phyloP scores from a whole-genome alignment of 2,888 invertebrate species.

The Lasioglossum calceatum region DNA sequence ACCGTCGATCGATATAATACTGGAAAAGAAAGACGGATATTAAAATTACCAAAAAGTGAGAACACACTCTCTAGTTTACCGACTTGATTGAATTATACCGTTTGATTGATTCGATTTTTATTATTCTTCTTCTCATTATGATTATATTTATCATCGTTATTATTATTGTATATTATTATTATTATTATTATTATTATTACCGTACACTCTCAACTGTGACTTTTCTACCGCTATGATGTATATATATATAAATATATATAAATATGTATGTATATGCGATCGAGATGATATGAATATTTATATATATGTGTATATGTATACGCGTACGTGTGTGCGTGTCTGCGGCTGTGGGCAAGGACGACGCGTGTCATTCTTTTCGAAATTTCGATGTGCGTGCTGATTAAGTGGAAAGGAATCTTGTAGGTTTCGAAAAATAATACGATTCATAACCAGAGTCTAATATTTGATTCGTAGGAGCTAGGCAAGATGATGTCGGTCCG shows the following conservation, averaged over 20 bases:
- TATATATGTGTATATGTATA: neutral
- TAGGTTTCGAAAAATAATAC: neutral
- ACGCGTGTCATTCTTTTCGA: neutral
- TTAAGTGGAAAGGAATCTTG: neutral
- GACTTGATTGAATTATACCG: slow-evolving; percentile 56
- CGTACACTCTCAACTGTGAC: slow-evolving; percentile 15
- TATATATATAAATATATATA: slow-evolving; percentile 4
- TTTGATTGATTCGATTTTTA: slow-evolving; percentile 60
- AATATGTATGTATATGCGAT: neutral
- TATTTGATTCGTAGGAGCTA: neutral
- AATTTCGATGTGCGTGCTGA: neutral
- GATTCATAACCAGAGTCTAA: neutral
- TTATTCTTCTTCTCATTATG: slow-evolving; percentile 60
- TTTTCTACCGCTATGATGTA: slow-evolving; percentile 22
- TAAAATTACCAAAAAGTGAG: neutral
- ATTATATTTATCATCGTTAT: slow-evolving; percentile 60
- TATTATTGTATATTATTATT: slow-evolving; percentile 65
- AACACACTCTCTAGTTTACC: slow-evolving; percentile 49
- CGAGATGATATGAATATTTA: neutral
- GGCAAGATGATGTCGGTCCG: neutral
- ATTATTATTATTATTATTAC: slow-evolving; percentile 43
- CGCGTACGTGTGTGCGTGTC: neutral
- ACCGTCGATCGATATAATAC: neutral
- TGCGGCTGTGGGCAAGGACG: neutral
- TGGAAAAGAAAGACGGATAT: neutral